phyloP scores from a whole-genome alignment of 2,113 vertebrate genomes.

The Diphyllodes magnificus region DNA sequence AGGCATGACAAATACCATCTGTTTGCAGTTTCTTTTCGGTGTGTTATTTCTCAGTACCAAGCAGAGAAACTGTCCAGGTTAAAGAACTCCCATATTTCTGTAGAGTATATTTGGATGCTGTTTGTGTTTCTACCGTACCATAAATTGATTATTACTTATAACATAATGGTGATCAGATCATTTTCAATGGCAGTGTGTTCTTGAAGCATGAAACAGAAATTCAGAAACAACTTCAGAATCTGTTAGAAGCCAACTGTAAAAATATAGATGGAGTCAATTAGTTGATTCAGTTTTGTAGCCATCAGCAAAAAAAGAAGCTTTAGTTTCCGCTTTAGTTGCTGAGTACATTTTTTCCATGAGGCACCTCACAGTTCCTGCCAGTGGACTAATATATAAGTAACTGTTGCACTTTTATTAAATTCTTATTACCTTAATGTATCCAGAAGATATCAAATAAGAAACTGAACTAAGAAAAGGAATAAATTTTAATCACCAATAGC shows the following conservation, averaged over 20 bases:
- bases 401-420: background rate
- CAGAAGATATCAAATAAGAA: background rate
- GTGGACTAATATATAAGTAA: background rate
- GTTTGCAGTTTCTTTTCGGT: background rate
- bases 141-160: background rate
- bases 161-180: background rate
- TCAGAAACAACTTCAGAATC: slow-evolving; percentile 20
- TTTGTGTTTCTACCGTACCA: background rate
- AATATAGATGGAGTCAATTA: slow-evolving; percentile 57
- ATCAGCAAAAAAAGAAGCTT: slow-evolving; percentile 43
- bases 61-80: background rate
- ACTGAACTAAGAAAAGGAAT: background rate
- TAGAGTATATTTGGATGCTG: background rate
- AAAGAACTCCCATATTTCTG: background rate
- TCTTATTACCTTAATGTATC: background rate
- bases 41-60: background rate
- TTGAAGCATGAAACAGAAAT: slow-evolving; percentile 45
- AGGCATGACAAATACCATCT: slow-evolving; percentile 10
- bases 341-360: slow-evolving; percentile 53
- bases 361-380: slow-evolving; percentile 5
- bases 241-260: slow-evolving; percentile 58
- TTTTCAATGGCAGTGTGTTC: background rate
- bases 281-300: slow-evolving; percentile 38
- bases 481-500: background rate
- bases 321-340: slow-evolving; percentile 23